Conservation (phyloP, 2,113 vertebrate species). For the Triplophysa rosa region DNA sequence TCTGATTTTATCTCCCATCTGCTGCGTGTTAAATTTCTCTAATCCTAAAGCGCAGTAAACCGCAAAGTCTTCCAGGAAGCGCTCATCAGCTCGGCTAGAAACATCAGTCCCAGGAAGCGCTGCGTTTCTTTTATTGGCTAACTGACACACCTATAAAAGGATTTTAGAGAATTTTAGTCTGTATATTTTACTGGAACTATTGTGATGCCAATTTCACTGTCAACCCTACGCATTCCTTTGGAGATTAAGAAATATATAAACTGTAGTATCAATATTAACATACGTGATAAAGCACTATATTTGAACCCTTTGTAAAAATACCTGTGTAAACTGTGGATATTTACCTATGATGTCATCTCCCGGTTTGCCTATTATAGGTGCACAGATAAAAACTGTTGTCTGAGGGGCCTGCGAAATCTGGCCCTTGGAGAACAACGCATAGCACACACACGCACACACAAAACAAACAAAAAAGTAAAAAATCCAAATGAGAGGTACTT, state of each 20-base stretch:
- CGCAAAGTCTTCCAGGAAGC: constrained; percentile 89
- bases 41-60: constrained; percentile 91
- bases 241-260: neutral
- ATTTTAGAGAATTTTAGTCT: neutral
- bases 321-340: neutral
- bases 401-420: constrained; percentile 1
- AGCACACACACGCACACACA: neutral
- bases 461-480: neutral
- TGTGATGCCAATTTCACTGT: neutral
- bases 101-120: constrained; percentile 76
- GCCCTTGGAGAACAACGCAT: neutral
- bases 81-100: constrained; percentile 88
- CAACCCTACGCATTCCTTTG: neutral
- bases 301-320: neutral
- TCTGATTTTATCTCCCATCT: constrained; percentile 84
- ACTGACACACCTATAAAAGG: constrained; percentile 82
- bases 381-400: neutral
- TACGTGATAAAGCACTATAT: neutral
- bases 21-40: constrained; percentile 86
- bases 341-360: neutral
- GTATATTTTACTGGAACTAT: neutral
- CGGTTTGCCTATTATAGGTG: constrained; percentile 19
- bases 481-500: neutral
- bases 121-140: constrained; percentile 85
- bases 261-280: neutral